These are phyloP conservation scores for Machimus atricapillus DNA, from an alignment of 2,888 invertebrate species.

Conservation along the genomic window DNA sequence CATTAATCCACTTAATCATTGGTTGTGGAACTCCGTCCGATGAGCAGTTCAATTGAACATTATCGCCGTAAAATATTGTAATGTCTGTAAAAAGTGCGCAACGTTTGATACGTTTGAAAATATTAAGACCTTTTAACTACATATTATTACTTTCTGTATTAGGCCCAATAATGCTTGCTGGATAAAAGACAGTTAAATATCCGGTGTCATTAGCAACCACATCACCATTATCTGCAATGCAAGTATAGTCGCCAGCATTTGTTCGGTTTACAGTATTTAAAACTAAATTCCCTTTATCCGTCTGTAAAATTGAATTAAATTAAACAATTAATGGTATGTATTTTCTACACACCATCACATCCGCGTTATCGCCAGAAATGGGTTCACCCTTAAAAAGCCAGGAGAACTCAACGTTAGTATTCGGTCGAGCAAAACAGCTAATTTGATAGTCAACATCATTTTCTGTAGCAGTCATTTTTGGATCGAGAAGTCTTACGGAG, in stretches of 20 bases:
- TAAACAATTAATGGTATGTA: background rate
- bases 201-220: conserved; percentile 38
- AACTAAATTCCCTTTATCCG: conserved; percentile 41
- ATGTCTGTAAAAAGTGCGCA: background rate
- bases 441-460: conserved; percentile 44
- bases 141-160: conserved; percentile 20
- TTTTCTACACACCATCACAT: background rate
- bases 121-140: background rate
- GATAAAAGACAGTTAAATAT: conserved; percentile 41
- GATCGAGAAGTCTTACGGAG: conserved; percentile 32
- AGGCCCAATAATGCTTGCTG: conserved; percentile 29
- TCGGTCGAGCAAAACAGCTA: conserved; percentile 42
- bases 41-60: conserved; percentile 35
- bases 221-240: conserved; percentile 36
- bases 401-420: background rate
- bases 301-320: conserved; percentile 13
- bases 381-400: conserved; percentile 41
- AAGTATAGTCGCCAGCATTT: conserved; percentile 44
- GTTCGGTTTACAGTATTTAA: conserved; percentile 31
- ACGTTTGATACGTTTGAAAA: background rate
- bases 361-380: conserved; percentile 1
- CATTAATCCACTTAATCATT: conserved; percentile 22
- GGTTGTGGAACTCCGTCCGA: conserved; percentile 41
- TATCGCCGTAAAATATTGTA: conserved; percentile 10
- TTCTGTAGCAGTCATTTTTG: conserved; percentile 38